phyloP scores from a whole-genome alignment of 2,888 invertebrate genomes.

The Mystacides longicornis region DNA sequence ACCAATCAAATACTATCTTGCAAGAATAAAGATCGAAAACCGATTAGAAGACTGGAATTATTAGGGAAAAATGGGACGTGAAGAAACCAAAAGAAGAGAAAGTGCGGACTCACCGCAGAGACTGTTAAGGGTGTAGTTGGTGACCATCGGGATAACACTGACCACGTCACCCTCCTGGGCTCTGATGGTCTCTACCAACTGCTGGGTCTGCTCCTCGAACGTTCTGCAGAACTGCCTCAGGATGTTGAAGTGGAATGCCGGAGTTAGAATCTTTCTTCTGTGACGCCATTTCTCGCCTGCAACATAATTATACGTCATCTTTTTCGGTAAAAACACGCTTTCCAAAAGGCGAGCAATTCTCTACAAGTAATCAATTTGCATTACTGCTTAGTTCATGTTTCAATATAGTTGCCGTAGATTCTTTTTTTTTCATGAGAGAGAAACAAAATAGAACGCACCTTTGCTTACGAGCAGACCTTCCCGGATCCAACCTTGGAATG shows the following conservation, averaged over 20 bases:
- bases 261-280: constrained; percentile 55
- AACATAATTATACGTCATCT: not conserved
- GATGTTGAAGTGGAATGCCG: constrained; percentile 59
- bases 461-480: constrained; percentile 14
- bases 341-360: too few species aligned
- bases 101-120: constrained; percentile 51
- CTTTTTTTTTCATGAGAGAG: not conserved
- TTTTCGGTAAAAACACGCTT: too few species aligned
- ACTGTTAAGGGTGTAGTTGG: constrained; percentile 45
- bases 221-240: constrained; percentile 38
- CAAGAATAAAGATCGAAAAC: too few species aligned
- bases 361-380: too few species aligned
- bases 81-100: too few species aligned
- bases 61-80: too few species aligned
- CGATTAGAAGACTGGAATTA: too few species aligned
- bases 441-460: constrained; percentile 3
- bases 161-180: constrained; percentile 30
- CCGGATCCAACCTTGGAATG: constrained; percentile 15
- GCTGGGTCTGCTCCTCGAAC: constrained; percentile 35
- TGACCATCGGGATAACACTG: constrained; percentile 43
- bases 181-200: constrained; percentile 33
- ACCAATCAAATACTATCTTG: too few species aligned
- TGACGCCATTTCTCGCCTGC: constrained; percentile 51
- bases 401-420: not conserved
- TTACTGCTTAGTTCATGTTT: too few species aligned